phyloP scores from a whole-genome alignment of 1,140 invertebrate species.

The Epicauta chinensis region DNA sequence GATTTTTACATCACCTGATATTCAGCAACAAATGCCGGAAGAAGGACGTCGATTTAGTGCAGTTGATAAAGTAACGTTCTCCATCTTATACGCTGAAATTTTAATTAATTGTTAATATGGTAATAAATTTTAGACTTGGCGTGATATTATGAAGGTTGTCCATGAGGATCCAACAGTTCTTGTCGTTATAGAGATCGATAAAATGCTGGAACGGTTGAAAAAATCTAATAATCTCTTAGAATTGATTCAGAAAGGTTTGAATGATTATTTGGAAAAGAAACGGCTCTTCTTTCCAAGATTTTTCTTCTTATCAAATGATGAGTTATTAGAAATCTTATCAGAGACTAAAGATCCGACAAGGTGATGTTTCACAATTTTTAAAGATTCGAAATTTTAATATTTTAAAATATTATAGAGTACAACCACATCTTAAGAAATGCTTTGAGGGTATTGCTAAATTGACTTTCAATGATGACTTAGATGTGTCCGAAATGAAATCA shows the following conservation, averaged over 20 bases:
- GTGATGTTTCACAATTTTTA: no score
- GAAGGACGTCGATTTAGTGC: slow-evolving; percentile 74
- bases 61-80: slow-evolving; percentile 48
- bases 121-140: slow-evolving; percentile 45
- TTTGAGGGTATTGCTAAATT: slow-evolving; percentile 73
- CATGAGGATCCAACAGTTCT: slow-evolving; percentile 67
- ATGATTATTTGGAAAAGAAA: slow-evolving; percentile 88
- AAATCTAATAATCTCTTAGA: slow-evolving; percentile 70
- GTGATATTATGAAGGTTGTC: slow-evolving; percentile 58
- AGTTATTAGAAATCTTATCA: slow-evolving; percentile 91
- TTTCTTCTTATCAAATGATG: slow-evolving; percentile 93
- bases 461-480: slow-evolving; percentile 67
- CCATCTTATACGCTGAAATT: slow-evolving; percentile 56
- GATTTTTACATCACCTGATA: slow-evolving; percentile 91
- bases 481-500: slow-evolving; percentile 81
- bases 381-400: no score
- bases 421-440: slow-evolving; percentile 89
- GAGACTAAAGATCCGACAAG: slow-evolving; percentile 76
- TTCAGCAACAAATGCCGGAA: slow-evolving; percentile 87
- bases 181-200: slow-evolving; percentile 61
- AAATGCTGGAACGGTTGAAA: slow-evolving; percentile 68
- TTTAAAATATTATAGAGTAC: slow-evolving; percentile 75
- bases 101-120: slow-evolving; percentile 62
- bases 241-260: slow-evolving; percentile 78
- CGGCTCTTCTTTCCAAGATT: slow-evolving; percentile 86